Percentiles rank a stretch among this genome's conserved stretches.
Evolutionary conservation across 2,113 vertebrate genomes (phyloP).

Genomic region (Ceratotherium simum): DNA sequence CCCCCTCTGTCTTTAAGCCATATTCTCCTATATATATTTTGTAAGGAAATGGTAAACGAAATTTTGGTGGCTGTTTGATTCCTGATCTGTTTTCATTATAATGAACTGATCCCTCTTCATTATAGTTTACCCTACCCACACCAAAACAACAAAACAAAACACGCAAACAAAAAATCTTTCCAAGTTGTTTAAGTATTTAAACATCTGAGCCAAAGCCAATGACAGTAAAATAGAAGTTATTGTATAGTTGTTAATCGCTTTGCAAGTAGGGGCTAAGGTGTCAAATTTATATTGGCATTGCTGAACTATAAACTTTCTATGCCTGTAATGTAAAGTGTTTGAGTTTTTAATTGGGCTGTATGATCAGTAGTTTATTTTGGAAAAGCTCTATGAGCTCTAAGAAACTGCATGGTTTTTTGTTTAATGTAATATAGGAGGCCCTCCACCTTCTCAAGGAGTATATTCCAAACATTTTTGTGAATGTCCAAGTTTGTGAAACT

Average conservation of each 20-base stretch:
- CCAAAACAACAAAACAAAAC: neutral
- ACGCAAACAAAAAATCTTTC: neutral
- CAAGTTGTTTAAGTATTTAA: slow-evolving; percentile 47
- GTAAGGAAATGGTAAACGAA: neutral
- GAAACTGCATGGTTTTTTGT: slow-evolving; percentile 63
- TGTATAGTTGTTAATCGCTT: neutral
- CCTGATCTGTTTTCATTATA: neutral
- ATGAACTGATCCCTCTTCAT: neutral
- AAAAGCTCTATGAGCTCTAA: slow-evolving; percentile 57
- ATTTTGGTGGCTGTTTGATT: slow-evolving; percentile 1
- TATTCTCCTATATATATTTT: neutral
- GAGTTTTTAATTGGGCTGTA: slow-evolving; percentile 53
- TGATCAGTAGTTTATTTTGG: slow-evolving; percentile 60
- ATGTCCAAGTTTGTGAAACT: slow-evolving; percentile 33
- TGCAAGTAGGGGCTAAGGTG: slow-evolving; percentile 24
- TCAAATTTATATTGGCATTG: slow-evolving; percentile 39
- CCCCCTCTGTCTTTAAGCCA: slow-evolving; percentile 53
- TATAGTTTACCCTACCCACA: neutral
- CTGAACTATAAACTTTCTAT: neutral
- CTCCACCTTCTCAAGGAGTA: slow-evolving; percentile 43
- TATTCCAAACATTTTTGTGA: slow-evolving; percentile 54
- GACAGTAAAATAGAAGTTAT: slow-evolving; percentile 4
- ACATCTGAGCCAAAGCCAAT: slow-evolving; percentile 61
- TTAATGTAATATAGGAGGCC: slow-evolving; percentile 55
- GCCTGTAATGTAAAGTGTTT: slow-evolving; percentile 65